A percentile compares a stretch with the other conserved stretches of the same genome.
Evolutionary conservation across 2,113 vertebrate species (phyloP).

Genomic region (Chaenocephalus aceratus): DNA sequence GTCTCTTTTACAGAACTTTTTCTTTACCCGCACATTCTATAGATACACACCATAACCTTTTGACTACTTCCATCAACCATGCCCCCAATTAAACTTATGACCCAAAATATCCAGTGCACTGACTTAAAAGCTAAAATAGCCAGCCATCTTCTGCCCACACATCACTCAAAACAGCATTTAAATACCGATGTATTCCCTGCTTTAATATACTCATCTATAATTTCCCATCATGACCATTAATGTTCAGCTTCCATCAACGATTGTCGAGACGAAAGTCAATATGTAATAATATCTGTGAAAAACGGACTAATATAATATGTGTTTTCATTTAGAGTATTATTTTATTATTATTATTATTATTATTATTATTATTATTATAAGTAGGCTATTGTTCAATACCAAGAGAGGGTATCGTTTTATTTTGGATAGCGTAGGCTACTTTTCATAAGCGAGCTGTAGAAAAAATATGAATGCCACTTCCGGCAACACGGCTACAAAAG

Average conservation of each 20-base stretch:
- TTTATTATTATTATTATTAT: too few species aligned
- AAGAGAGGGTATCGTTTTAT: too few species aligned
- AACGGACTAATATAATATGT: too few species aligned
- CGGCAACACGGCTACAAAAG: too few species aligned
- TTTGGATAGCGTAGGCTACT: too few species aligned
- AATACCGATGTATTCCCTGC: not conserved
- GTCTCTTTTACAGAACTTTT: constrained; percentile 1
- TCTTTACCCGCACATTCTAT: not conserved
- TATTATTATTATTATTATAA: too few species aligned
- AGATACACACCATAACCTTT: constrained; percentile 40
- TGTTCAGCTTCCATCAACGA: not conserved
- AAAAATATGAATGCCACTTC: too few species aligned
- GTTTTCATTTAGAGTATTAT: too few species aligned
- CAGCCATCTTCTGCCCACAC: not conserved
- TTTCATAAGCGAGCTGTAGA: too few species aligned
- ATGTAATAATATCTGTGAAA: too few species aligned
- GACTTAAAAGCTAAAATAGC: constrained; percentile 13
- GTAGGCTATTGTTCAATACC: too few species aligned
- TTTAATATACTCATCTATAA: not conserved
- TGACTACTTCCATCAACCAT: constrained; percentile 35
- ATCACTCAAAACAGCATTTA: not conserved
- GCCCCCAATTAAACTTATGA: constrained; percentile 66
- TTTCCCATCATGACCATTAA: not conserved
- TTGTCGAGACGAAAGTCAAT: too few species aligned
- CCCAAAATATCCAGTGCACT: constrained; percentile 7